Percentiles rank a stretch among this genome's conserved stretches.
Evolutionary conservation across 2,888 invertebrate species (phyloP).

Genomic region (Rhagonycha lutea): DNA sequence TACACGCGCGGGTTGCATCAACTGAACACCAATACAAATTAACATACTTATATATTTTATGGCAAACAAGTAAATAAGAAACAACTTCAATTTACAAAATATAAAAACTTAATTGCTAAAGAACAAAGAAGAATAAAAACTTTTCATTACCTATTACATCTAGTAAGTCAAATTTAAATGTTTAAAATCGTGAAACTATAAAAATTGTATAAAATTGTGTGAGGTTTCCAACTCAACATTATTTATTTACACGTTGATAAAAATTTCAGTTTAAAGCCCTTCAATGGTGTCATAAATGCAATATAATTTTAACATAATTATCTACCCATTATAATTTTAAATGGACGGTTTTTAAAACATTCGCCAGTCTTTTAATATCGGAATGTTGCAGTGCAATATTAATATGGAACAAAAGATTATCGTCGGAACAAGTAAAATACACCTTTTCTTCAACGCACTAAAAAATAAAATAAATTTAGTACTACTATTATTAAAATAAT

Average conservation of each 20-base stretch:
- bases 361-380: slow-evolving; percentile 38
- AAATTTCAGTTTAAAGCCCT: background rate
- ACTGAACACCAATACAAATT: background rate
- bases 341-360: slow-evolving; percentile 35
- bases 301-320: background rate
- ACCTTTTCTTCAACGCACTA: slow-evolving; percentile 44
- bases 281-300: background rate
- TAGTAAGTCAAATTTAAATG: background rate
- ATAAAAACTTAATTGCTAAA: background rate
- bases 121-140: no score
- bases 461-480: slow-evolving; percentile 6
- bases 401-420: slow-evolving; percentile 44
- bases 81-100: background rate
- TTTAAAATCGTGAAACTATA: background rate
- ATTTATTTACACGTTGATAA: background rate
- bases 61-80: background rate
- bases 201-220: background rate
- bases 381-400: slow-evolving; percentile 39
- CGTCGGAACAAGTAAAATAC: slow-evolving; percentile 41
- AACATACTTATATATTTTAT: background rate
- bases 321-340: background rate
- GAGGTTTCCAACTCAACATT: background rate
- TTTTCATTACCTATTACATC: background rate
- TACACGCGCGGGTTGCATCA: no score
- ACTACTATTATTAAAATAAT: background rate